Percentiles rank a stretch among this genome's conserved stretches.
phyloP scores from a whole-genome alignment of 2,888 invertebrate genomes.

The Colletes collaris region DNA sequence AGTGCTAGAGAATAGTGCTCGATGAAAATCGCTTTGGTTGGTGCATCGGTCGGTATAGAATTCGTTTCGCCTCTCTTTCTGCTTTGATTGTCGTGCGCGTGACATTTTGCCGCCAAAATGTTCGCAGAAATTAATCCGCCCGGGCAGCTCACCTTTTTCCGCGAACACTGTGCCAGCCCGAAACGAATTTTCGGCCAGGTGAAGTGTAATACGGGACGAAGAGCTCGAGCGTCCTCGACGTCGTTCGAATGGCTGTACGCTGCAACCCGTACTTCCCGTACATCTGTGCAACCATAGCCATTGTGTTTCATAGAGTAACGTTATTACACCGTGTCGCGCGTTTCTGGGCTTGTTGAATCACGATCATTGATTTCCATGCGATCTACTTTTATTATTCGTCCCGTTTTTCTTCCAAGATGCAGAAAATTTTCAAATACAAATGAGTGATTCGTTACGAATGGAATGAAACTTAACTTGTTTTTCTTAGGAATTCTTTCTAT shows the following conservation, averaged over 20 bases:
- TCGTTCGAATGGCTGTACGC: slow-evolving; percentile 7
- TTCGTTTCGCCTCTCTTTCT: neutral
- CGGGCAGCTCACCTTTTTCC: slow-evolving; percentile 8
- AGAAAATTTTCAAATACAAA: too few relatives aligned
- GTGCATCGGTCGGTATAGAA: neutral
- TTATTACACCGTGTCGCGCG: too few relatives aligned
- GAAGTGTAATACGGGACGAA: slow-evolving; percentile 26
- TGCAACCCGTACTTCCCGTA: neutral
- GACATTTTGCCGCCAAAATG: neutral
- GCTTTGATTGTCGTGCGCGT: neutral
- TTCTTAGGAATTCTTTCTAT: too few relatives aligned
- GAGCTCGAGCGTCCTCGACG: neutral
- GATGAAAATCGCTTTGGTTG: slow-evolving; percentile 8
- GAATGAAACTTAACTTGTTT: too few relatives aligned
- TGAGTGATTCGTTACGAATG: too few relatives aligned
- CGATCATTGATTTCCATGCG: too few relatives aligned
- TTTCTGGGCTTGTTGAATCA: too few relatives aligned
- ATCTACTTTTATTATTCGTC: too few relatives aligned
- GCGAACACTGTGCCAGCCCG: neutral
- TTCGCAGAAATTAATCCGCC: slow-evolving; percentile 19
- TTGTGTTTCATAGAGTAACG: neutral
- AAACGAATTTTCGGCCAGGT: slow-evolving; percentile 23
- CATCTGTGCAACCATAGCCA: neutral
- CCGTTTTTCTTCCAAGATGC: too few relatives aligned
- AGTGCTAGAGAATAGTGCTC: neutral